Evolutionary conservation across 2,888 invertebrate genomes (phyloP).

Genomic region (Cosmia trapezina): DNA sequence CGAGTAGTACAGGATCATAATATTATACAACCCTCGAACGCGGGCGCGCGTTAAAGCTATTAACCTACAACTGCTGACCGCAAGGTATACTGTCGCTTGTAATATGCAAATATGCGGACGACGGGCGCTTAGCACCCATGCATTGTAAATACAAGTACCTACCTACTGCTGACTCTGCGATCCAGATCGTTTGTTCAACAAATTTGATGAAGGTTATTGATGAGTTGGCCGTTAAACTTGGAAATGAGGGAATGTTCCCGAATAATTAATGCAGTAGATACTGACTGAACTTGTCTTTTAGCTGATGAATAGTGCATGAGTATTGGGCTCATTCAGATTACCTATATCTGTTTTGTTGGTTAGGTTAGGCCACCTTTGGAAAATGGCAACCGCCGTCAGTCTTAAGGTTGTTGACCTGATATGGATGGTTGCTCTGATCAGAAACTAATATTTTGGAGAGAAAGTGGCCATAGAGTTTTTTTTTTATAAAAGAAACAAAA

Average conservation of each 20-base stretch:
- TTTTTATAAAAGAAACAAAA: neutral
- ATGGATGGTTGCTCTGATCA: neutral
- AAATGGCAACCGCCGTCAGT: neutral
- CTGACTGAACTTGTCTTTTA: slow-evolving; percentile 47
- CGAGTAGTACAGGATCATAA: neutral
- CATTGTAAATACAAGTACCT: slow-evolving; percentile 59
- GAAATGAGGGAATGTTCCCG: slow-evolving; percentile 55
- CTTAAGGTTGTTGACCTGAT: neutral
- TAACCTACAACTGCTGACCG: slow-evolving; percentile 61
- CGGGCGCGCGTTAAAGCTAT: slow-evolving; percentile 47
- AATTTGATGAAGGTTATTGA: slow-evolving; percentile 75
- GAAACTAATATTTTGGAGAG: neutral
- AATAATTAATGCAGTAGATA: slow-evolving; percentile 58
- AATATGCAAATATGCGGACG: slow-evolving; percentile 66
- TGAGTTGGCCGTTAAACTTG: slow-evolving; percentile 70
- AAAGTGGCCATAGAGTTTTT: neutral
- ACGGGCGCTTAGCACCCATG: slow-evolving; percentile 54
- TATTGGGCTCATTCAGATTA: slow-evolving; percentile 10
- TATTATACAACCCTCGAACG: slow-evolving; percentile 38
- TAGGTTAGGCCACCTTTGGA: neutral
- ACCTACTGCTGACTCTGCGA: slow-evolving; percentile 58
- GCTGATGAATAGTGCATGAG: slow-evolving; percentile 55
- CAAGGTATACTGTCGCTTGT: slow-evolving; percentile 52
- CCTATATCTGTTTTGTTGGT: slow-evolving; percentile 12
- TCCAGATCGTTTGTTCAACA: slow-evolving; percentile 68